phyloP scores from a whole-genome alignment of 2,113 vertebrate genomes.

The Chroicocephalus ridibundus region DNA sequence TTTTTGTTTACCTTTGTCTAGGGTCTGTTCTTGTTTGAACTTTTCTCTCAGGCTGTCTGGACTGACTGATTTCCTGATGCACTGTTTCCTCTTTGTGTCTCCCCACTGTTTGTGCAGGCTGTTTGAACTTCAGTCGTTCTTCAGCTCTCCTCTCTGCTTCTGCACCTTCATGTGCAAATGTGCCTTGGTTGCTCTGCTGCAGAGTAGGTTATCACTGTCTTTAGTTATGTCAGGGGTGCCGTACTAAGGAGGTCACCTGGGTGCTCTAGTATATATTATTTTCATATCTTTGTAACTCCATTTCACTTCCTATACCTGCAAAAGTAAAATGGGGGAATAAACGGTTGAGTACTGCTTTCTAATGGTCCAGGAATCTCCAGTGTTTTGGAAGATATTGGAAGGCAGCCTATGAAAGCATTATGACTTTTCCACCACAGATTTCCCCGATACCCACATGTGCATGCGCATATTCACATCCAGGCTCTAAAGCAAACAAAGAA shows the following conservation, averaged over 20 bases:
- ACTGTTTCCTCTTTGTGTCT: background rate
- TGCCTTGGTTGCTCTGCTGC: background rate
- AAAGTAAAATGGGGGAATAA: background rate
- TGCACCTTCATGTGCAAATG: background rate
- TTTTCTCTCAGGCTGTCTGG: background rate
- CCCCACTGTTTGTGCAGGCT: background rate
- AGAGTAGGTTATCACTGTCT: background rate
- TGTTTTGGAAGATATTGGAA: background rate
- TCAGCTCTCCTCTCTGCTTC: background rate
- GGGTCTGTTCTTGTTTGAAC: background rate
- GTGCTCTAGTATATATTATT: background rate
- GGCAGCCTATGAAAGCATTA: background rate
- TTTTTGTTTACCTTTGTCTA: constrained; percentile 23
- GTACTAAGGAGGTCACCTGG: background rate
- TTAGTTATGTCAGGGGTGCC: background rate
- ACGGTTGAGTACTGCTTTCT: background rate
- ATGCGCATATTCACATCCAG: background rate
- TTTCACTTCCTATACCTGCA: background rate
- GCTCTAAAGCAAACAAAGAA: background rate
- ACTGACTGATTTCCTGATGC: background rate
- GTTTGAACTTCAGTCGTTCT: background rate
- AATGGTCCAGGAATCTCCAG: background rate
- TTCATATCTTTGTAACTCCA: background rate
- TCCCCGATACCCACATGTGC: background rate
- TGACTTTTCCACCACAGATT: background rate